Percentiles rank a stretch among this genome's conserved stretches.
Conservation (phyloP, 2,888 invertebrate genomes). For the Drosophila neotestacea region DNA sequence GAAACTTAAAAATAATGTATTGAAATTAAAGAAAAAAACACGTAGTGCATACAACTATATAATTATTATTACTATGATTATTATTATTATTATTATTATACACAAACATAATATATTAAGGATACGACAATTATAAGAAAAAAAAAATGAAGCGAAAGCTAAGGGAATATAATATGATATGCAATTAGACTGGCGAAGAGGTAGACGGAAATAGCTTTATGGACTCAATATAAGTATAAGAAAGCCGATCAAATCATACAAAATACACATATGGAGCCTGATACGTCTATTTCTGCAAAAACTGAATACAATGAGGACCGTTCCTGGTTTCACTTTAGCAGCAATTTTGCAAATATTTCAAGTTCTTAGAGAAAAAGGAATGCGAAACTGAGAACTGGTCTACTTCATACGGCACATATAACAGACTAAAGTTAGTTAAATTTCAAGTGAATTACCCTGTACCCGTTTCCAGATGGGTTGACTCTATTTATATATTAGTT, state of each 20-base stretch:
- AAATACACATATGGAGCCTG: constrained; percentile 31
- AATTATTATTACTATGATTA: constrained; percentile 15
- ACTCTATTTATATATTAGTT: background rate
- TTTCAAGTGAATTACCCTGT: constrained; percentile 26
- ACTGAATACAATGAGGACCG: background rate
- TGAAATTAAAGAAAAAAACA: constrained; percentile 4
- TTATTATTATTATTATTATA: constrained; percentile 16
- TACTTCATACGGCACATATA: background rate
- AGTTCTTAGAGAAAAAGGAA: background rate
- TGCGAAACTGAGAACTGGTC: background rate
- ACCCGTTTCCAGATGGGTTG: background rate
- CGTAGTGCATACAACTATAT: constrained; percentile 36
- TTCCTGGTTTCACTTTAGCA: background rate
- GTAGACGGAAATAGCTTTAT: constrained; percentile 43
- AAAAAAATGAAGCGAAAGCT: constrained; percentile 4
- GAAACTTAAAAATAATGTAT: background rate
- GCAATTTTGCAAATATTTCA: background rate
- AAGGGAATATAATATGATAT: constrained; percentile 9
- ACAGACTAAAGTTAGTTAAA: background rate
- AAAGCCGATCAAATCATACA: constrained; percentile 21
- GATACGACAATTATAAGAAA: constrained; percentile 19
- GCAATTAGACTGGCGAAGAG: constrained; percentile 36
- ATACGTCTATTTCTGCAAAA: constrained; percentile 30
- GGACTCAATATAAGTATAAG: constrained; percentile 29
- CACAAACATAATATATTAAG: constrained; percentile 12